Base-by-base conservation (phyloP, 2,888 invertebrate genomes). In the Anticlea derivata region DNA sequence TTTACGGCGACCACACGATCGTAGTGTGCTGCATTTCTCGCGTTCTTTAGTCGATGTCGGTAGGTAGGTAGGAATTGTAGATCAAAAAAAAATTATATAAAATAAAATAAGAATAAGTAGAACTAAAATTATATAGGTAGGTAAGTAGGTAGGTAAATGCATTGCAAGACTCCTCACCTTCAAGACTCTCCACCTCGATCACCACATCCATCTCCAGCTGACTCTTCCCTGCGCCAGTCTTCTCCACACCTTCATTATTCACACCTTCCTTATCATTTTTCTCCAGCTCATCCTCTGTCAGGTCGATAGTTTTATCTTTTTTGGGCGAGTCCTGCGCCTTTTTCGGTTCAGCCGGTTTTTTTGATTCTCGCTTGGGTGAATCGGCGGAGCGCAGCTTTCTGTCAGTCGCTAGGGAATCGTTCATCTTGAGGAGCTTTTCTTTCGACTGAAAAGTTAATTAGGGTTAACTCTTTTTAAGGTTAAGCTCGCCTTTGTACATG, bases 351-450 rank as follows among this genome's bases (percentile, higher is more conserved):
- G 37, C 40, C 8, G 38, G 5, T 30, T 51, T 75, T 48, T 74
- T 80, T 1, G 67, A 40, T 1, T 78, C 70, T 0, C 76, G 83
- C 57, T 81, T 86, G 0, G 86, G 83, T 0, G 86, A 83, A 52
- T 85, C 82, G 0, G 85, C 64, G 0, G 88, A 88, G 0, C 87
- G 78, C 0, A 88, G 67, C 31, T 80, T 83, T 5, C 87, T 76
- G 39, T 85, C 86, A 0, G 83, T 78, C 0, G 72, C 24, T 0
- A 68, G 55, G 0, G 69, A 47, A 24, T 88, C 88, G 50, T 82
- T 82, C 34, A 86, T 55, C 44, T 86, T 89, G 7, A 86, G 62
- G 0, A 86, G 59, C 65, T 88, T 88, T 22, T 82, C 84, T 60
- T 85, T 88, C 1, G 83, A 78, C 87, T 88, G 81, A 72, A 84